These are phyloP conservation scores for Aurelia aurita DNA, from an alignment of 30 jellyfish, hydroid and myxozoan species.

Conservation along the genomic window DNA sequence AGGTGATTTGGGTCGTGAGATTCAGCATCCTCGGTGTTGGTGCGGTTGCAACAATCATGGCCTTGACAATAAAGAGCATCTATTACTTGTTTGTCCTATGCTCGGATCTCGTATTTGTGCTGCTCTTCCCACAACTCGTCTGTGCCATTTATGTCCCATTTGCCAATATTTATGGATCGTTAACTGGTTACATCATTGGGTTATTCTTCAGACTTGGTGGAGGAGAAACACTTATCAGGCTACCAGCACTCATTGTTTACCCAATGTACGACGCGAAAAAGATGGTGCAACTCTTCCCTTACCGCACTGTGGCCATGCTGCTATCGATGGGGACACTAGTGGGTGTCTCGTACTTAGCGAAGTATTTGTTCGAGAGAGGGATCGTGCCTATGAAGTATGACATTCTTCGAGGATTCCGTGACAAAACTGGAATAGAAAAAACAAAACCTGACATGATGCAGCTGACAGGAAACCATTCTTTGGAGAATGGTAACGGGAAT, in stretches of 20 bases:
- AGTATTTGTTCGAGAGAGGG: conserved; percentile 48
- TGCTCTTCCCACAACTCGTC: conserved; percentile 77
- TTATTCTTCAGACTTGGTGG: conserved; percentile 75
- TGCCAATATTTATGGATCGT: conserved; percentile 67
- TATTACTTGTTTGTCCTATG: conserved; percentile 77
- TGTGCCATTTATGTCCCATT: conserved; percentile 75
- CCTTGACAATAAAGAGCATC: conserved; percentile 73
- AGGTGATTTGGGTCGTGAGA: conserved; percentile 80
- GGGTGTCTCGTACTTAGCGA: conserved; percentile 62
- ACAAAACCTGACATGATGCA: too few species aligned
- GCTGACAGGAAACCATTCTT: too few species aligned
- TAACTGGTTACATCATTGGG: conserved; percentile 57
- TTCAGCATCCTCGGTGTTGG: conserved; percentile 71
- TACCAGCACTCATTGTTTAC: conserved; percentile 59
- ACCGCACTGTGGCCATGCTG: conserved; percentile 85
- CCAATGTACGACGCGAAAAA: conserved; percentile 63
- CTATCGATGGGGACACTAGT: conserved; percentile 61
- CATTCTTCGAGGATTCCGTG: conserved; percentile 41
- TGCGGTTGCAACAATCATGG: conserved; percentile 79
- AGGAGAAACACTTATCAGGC: conserved; percentile 65
- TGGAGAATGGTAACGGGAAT: too few species aligned
- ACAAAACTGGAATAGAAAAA: neutral
- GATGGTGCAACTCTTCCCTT: conserved; percentile 56
- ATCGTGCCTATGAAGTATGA: conserved; percentile 65
- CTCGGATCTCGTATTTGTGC: conserved; percentile 75